Evolutionary conservation across 2,113 vertebrate species (phyloP), one percentile per base, ranked within the genome.

Genomic region (Heptranchias perlo): DNA sequence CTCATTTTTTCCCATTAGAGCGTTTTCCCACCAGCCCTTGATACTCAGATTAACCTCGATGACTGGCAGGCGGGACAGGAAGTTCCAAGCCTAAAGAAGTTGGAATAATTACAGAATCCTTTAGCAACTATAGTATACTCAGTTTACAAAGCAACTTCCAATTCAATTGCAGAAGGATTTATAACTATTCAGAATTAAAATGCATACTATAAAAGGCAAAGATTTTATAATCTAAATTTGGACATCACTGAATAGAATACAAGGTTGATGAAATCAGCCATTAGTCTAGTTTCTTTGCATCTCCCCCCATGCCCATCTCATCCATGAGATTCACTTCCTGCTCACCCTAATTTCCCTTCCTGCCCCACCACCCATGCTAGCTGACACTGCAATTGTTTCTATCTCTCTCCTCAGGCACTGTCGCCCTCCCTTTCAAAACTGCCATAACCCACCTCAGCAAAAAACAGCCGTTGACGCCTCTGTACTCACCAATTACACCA

Each of bases 1-100:
- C 97, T 99, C 98, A 0, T 96, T 97, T 96, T 98, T 98, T 93
- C 98, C 96, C 96, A 97, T 97, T 96, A 52, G 96, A 96, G 96
- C 96, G 0, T 98, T 97, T 97, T 99, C 98, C 98, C 99, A 99
- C 96, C 98, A 99, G 97, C 99, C 99, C 97, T 98, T 99, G 96
- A 99, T 97, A 39, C 98, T 98, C 97, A 99, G 96, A 78, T 96
- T 95, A 39, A 99, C 97, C 67, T 99, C 98, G 95, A 99, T 96
- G 97, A 99, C 97, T 2, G 99, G 99, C 96, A 99, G 98, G 92
- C 97, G 98, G 96, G 98, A 98, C 96, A 99, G 97, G 97, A 98
- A 99, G 96, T 97, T 97, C 99, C 99, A 99, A 0, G 98, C 98
- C 99, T 99, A 96, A 73, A 95, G 64, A 95, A 95, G 14, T 95